Conservation (phyloP, 2,888 invertebrate species). For the Sesamia inferens region DNA sequence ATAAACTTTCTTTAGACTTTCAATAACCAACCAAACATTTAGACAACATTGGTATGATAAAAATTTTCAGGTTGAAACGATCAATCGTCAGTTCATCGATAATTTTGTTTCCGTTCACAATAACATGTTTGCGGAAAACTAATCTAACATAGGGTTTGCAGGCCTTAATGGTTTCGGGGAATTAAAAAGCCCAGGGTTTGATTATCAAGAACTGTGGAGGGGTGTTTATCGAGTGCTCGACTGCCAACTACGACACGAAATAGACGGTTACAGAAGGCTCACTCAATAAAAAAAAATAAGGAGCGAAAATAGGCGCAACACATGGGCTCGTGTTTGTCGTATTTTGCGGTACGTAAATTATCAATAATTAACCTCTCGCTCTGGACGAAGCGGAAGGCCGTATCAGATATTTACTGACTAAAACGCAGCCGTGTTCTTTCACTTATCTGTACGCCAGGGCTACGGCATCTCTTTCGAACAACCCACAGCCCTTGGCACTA, state of each 20-base stretch:
- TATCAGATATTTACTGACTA: no score
- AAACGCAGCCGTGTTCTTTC: no score
- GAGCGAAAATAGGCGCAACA: not conserved
- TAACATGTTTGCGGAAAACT: conserved; percentile 51
- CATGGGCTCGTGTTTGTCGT: no score
- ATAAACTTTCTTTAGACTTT: not conserved
- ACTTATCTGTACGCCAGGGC: no score
- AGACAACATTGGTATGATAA: conserved; percentile 17
- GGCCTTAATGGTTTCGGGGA: conserved; percentile 69
- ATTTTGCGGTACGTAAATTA: not conserved
- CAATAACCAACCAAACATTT: not conserved
- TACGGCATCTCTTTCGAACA: no score
- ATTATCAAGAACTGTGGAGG: conserved; percentile 71
- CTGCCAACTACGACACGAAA: conserved; percentile 40
- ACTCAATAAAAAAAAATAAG: not conserved
- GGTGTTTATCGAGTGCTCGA: conserved; percentile 74
- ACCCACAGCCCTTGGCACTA: no score
- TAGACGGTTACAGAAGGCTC: conserved; percentile 1
- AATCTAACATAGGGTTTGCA: conserved; percentile 45
- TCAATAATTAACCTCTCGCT: no score
- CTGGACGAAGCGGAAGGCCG: no score
- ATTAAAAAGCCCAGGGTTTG: conserved; percentile 66
- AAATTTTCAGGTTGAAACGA: conserved; percentile 30
- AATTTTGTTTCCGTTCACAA: conserved; percentile 55
- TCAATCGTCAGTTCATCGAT: conserved; percentile 39